Base-by-base conservation (phyloP, 2,888 invertebrate species). In the Parnassius mnemosyne region DNA sequence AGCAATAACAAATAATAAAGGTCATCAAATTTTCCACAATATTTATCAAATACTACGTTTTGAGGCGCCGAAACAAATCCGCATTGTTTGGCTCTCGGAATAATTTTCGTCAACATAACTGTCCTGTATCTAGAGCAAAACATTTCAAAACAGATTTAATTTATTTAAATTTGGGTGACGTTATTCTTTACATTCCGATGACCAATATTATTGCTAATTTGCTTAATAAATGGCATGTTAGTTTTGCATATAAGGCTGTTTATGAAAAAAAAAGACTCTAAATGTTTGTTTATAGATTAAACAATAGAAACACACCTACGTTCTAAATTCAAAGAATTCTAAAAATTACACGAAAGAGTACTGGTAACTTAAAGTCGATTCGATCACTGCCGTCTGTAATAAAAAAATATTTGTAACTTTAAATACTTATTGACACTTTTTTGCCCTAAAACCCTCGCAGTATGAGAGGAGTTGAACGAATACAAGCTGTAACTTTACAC, bases 121-220 rank as follows among this genome's bases (percentile, higher is more conserved):
- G 70, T 67, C 71, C 57, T 69, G 74, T 77, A 83, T 78, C 72
- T 83, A 71, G 83, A 81, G 79, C 81, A 80, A 68, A 68, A 60
- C 57, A 50, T 69, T 75, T 76, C 75, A 79, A 79, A 83, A 84
- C 78, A 78, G 72, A 69, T 68, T 65, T 72, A 71, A 77, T 72
- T 61, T 76, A 77, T 78, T 71, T 70, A 61, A 61, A 65, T 68
- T 79, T 49, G 49, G 49, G 49, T 49, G 49, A n/a, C 13, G 49
- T 9, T 49, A 12, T 81, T 74, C 60, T 63, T 61, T 64, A 68
- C 75, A 80, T 81, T 79, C 79, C 79, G 47, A 55, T 60, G 49
- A 62, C 57, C 60, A 57, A 13, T 57, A 49, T 46, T 46, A 63
- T 55, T 52, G 46, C 49, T 57, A 57, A 60, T 64, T 60, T 64